phyloP scores from a whole-genome alignment of 2,113 vertebrate genomes.

The Campylomormyrus numenius region DNA sequence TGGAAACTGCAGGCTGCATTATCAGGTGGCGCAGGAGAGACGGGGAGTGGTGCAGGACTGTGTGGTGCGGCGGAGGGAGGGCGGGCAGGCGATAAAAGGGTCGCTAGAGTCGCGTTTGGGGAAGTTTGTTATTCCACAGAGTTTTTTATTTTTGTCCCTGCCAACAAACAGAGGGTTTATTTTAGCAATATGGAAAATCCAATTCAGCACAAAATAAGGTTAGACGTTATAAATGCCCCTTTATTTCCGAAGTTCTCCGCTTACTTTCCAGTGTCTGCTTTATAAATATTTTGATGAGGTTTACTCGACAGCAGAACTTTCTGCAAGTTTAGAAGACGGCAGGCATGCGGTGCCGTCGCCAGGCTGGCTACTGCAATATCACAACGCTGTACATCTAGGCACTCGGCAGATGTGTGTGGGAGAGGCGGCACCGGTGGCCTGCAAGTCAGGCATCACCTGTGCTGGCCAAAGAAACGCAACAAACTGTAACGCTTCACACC shows the following conservation, averaged over 20 bases:
- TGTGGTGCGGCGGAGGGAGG: constrained; percentile 26
- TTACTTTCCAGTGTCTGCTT: constrained; percentile 4
- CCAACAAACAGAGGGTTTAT: constrained; percentile 20
- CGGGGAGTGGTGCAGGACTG: constrained; percentile 32
- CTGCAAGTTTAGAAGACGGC: neutral
- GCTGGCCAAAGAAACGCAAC: constrained; percentile 15
- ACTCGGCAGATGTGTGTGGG: neutral
- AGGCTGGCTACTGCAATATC: neutral
- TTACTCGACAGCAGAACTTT: constrained; percentile 5
- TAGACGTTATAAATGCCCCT: constrained; percentile 4
- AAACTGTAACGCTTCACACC: neutral
- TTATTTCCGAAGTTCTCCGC: constrained; percentile 12
- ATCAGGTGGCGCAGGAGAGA: constrained; percentile 36
- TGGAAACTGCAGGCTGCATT: constrained; percentile 38
- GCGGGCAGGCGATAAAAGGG: constrained; percentile 42
- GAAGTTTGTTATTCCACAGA: constrained; percentile 36
- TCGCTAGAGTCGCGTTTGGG: constrained; percentile 27
- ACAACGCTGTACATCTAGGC: neutral
- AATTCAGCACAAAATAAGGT: constrained; percentile 23
- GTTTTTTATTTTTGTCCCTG: constrained; percentile 35
- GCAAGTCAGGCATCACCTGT: neutral
- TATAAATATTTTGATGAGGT: neutral
- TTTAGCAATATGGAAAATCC: constrained; percentile 27
- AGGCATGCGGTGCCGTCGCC: neutral
- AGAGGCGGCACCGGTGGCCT: neutral